Conservation (phyloP, 2,113 vertebrate species). For the Chlorodrepanis virens region DNA sequence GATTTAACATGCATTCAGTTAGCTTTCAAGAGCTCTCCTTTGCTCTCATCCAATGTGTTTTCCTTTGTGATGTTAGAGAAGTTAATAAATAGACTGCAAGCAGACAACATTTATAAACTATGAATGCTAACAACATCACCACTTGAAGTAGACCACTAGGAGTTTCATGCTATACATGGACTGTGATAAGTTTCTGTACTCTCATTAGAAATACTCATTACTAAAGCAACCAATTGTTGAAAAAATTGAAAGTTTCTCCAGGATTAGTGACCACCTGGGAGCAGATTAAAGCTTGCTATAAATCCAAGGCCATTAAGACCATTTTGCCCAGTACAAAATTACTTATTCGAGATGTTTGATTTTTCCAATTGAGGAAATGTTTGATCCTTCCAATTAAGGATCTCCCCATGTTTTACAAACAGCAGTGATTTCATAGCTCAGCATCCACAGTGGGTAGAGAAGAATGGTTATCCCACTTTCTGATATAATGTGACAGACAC, state of each 20-base stretch:
- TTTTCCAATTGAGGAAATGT: not conserved
- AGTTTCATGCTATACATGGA: not conserved
- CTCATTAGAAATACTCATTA: not conserved
- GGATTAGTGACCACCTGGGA: constrained; percentile 36
- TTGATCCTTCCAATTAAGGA: constrained; percentile 17
- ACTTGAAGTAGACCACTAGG: not conserved
- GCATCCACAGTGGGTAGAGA: not conserved
- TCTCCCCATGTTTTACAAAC: constrained; percentile 44
- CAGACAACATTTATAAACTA: not conserved
- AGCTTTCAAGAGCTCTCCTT: not conserved
- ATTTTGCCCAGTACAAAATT: constrained; percentile 12
- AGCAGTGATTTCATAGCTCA: not conserved
- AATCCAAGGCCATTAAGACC: constrained; percentile 47
- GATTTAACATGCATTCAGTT: not conserved
- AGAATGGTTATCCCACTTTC: not conserved
- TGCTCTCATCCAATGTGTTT: not conserved
- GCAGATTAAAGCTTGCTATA: constrained; percentile 23
- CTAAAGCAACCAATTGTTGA: not conserved
- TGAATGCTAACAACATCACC: not conserved
- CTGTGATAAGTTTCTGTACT: not conserved
- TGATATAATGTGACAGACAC: not conserved
- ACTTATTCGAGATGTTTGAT: not conserved
- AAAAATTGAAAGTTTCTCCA: not conserved
- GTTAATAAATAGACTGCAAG: not conserved
- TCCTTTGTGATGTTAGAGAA: not conserved